phyloP scores from a whole-genome alignment of 2,797 vertebrate genomes.

The Sebastes glaucus region DNA sequence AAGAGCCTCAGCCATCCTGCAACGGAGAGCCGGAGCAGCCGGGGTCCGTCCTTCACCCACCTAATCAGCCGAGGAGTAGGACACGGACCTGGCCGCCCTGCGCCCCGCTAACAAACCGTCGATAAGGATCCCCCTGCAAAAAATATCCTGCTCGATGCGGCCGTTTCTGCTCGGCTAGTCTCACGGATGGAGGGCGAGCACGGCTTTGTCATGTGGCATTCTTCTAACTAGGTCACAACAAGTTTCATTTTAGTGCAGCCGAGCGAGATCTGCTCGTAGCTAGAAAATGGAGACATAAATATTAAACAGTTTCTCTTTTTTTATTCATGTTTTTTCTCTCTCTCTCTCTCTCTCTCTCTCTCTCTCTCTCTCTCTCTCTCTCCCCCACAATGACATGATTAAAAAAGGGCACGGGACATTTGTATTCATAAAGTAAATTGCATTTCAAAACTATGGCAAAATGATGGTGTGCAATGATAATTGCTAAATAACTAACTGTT shows the following conservation, averaged over 20 bases:
- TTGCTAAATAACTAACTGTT: slow-evolving; percentile 66
- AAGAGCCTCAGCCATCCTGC: slow-evolving; percentile 39
- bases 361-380: not conserved
- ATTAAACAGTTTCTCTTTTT: slow-evolving; percentile 72
- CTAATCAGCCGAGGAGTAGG: slow-evolving; percentile 67
- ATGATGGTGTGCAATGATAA: slow-evolving; percentile 61
- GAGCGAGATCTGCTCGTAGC: slow-evolving; percentile 70
- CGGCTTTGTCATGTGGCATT: slow-evolving; percentile 71
- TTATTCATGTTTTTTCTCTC: slow-evolving; percentile 33
- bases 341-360: not conserved
- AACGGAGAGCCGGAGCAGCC: slow-evolving; percentile 7
- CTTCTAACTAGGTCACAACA: slow-evolving; percentile 82
- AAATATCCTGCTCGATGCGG: slow-evolving; percentile 47
- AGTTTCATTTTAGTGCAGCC: slow-evolving; percentile 80
- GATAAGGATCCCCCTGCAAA: slow-evolving; percentile 60
- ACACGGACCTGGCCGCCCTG: slow-evolving; percentile 43
- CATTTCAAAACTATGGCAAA: slow-evolving; percentile 53
- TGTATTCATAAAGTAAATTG: slow-evolving; percentile 65
- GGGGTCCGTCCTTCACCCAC: slow-evolving; percentile 67
- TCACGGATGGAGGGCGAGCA: slow-evolving; percentile 50
- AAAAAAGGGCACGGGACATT: slow-evolving; percentile 42
- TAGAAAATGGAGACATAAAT: slow-evolving; percentile 78
- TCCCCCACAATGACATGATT: slow-evolving; percentile 49
- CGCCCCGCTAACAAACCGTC: slow-evolving; percentile 56
- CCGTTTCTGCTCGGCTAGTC: slow-evolving; percentile 73